A percentile compares a stretch with the other conserved stretches of the same genome.
phyloP scores from a whole-genome alignment of 2,888 invertebrate genomes.

The Phengaris arion region DNA sequence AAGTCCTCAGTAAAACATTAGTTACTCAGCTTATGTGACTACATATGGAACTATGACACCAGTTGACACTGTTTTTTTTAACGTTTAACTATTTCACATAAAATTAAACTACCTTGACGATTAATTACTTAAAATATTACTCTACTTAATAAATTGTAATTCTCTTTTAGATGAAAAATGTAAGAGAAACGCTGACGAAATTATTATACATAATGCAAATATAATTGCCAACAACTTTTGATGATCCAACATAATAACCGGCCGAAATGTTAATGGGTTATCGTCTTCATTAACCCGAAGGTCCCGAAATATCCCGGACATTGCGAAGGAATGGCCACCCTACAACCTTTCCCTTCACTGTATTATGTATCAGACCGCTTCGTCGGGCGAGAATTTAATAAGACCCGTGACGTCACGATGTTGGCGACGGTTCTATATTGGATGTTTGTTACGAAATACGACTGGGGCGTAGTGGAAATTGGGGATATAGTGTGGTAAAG shows the following conservation, averaged over 20 bases:
- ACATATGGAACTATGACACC: background rate
- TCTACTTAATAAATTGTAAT: too few species aligned
- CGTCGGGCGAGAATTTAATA: slow-evolving; percentile 19
- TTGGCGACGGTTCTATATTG: slow-evolving; percentile 6
- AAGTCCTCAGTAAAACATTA: background rate
- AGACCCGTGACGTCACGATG: slow-evolving; percentile 9
- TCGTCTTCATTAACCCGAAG: background rate
- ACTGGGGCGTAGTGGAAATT: background rate
- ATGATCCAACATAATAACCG: background rate
- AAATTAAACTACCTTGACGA: too few species aligned
- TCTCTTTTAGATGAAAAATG: background rate
- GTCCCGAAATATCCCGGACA: slow-evolving; percentile 8
- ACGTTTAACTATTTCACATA: too few species aligned
- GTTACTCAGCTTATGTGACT: background rate
- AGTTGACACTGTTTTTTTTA: too few species aligned
- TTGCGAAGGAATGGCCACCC: slow-evolving; percentile 10
- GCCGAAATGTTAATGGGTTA: background rate
- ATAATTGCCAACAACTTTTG: background rate
- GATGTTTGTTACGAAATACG: background rate
- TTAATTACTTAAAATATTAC: too few species aligned
- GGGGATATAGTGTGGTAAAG: background rate
- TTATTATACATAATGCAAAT: background rate
- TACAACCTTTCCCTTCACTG: slow-evolving; percentile 16
- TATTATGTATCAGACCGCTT: slow-evolving; percentile 23
- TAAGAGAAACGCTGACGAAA: background rate